These are phyloP conservation scores for Trachops cirrhosus DNA, from an alignment of 2,797 vertebrate species.

Conservation along the genomic window DNA sequence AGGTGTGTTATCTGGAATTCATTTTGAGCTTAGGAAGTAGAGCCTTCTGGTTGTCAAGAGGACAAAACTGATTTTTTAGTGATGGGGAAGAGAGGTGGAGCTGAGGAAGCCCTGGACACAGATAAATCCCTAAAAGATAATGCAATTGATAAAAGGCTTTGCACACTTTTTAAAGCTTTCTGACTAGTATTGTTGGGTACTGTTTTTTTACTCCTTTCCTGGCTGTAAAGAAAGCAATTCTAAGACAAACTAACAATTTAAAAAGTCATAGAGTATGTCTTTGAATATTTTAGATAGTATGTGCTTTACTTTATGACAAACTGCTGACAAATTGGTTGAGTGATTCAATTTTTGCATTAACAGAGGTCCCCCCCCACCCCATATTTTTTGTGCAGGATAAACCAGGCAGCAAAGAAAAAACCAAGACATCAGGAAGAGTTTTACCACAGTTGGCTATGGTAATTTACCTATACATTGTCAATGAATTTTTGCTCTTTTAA, in stretches of 20 bases:
- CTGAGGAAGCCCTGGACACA: not conserved
- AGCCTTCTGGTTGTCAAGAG: not conserved
- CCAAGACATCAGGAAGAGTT: slow-evolving; percentile 43
- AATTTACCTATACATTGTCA: slow-evolving; percentile 21
- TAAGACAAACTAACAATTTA: not conserved
- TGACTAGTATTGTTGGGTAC: not conserved
- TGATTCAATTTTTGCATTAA: not conserved
- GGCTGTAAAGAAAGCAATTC: not conserved
- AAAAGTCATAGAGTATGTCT: not conserved
- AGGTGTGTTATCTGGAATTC: not conserved
- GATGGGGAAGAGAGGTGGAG: not conserved
- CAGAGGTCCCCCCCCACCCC: not conserved
- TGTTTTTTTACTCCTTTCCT: not conserved
- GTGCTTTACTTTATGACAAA: not conserved
- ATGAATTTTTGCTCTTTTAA: not conserved
- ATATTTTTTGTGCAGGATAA: slow-evolving; percentile 58
- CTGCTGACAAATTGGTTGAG: not conserved
- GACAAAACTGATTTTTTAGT: not conserved
- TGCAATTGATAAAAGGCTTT: not conserved
- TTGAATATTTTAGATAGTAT: not conserved
- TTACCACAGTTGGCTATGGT: slow-evolving; percentile 80
- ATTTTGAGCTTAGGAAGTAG: not conserved
- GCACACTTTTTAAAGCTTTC: not conserved
- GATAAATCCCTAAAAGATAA: not conserved
- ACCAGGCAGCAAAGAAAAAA: slow-evolving; percentile 65